Conservation (phyloP, 2,113 vertebrate genomes). For the Fukomys damarensis region DNA sequence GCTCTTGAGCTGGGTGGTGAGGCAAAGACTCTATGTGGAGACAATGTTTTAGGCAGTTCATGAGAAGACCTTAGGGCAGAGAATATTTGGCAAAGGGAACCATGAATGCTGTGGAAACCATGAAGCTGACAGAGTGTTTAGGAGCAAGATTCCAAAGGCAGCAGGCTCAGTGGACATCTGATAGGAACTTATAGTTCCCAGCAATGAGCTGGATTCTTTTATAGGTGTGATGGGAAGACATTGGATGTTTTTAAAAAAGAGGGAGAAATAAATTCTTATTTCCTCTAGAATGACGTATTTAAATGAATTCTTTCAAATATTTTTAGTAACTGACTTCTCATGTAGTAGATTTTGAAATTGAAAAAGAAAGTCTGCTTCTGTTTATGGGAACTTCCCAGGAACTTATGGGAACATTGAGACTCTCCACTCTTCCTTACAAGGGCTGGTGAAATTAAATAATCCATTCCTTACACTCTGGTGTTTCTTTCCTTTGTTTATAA, state of each 20-base stretch:
- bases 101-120: neutral
- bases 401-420: fast-evolving
- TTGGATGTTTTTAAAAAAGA: neutral
- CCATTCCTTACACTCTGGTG: neutral
- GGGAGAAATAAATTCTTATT: neutral
- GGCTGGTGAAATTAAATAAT: neutral
- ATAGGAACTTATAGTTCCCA: neutral
- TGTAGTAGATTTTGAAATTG: neutral
- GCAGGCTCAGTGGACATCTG: neutral
- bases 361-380: neutral
- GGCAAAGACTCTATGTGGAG: neutral
- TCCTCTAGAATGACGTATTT: neutral
- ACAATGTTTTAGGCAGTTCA: neutral
- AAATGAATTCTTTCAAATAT: neutral
- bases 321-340: neutral
- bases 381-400: neutral
- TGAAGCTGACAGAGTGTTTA: neutral
- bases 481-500: neutral
- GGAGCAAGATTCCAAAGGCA: neutral
- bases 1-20: neutral
- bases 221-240: neutral
- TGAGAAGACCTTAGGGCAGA: neutral
- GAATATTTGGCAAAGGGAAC: neutral
- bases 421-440: neutral
- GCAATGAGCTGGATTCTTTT: neutral